Conservation (phyloP, 2,888 invertebrate genomes). For the Acleris literana region DNA sequence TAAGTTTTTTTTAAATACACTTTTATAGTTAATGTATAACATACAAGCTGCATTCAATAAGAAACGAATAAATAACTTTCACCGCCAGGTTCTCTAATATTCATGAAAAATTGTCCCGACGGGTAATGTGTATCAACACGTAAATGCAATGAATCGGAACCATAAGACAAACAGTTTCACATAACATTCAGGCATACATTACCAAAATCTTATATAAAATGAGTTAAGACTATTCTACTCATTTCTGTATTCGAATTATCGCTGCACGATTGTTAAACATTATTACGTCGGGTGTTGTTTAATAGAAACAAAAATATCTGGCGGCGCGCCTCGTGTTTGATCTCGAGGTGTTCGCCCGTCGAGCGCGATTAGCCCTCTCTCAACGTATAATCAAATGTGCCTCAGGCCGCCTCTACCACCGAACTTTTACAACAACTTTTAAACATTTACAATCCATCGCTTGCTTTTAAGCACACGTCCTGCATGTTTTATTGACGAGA, state of each 20-base stretch:
- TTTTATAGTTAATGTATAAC: too few species aligned
- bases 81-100: too few species aligned
- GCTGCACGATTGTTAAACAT: constrained; percentile 84
- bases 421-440: constrained; percentile 41
- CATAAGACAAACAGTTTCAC: neutral
- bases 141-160: too few species aligned
- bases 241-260: constrained; percentile 73
- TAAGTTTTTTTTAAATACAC: too few species aligned
- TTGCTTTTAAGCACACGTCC: constrained; percentile 22
- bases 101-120: too few species aligned
- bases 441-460: constrained; percentile 50
- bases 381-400: constrained; percentile 84
- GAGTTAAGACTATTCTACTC: constrained; percentile 48
- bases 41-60: too few species aligned
- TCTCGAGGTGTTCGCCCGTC: constrained; percentile 84
- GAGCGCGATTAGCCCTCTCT: constrained; percentile 82
- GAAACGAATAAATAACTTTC: too few species aligned
- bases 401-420: constrained; percentile 66
- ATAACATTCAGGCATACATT: constrained; percentile 6
- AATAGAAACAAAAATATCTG: constrained; percentile 85
- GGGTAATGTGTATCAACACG: too few species aligned
- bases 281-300: constrained; percentile 84
- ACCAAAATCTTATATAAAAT: neutral
- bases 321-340: constrained; percentile 84
- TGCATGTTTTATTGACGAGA: constrained; percentile 1